Evolutionary conservation across 2,113 vertebrate genomes (phyloP).

Genomic region (pig (Sus scrofa)): T2T-Sscrofa CM000812.6:57706001-57706500

Average conservation of each 20-base stretch:
- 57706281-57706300: constrained; percentile 91
- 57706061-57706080: too few species aligned
- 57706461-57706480: constrained; percentile 92
- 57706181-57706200: not conserved
- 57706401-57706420: constrained; percentile 86
- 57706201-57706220: not conserved
- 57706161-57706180: not conserved
- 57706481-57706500: constrained; percentile 89
- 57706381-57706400: constrained; percentile 77
- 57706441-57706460: constrained; percentile 93
- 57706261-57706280: constrained; percentile 94
- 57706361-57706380: constrained; percentile 80
- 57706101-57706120: not conserved
- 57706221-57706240: not conserved
- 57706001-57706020: too few species aligned
- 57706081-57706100: not conserved
- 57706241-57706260: constrained; percentile 92
- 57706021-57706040: too few species aligned
- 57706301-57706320: constrained; percentile 90
- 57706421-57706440: constrained; percentile 89
- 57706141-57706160: not conserved
- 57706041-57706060: too few species aligned
- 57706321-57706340: constrained; percentile 93
- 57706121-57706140: not conserved
- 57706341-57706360: constrained; percentile 89